Base-by-base conservation (phyloP, 2,797 vertebrate species). In the Sylvia borin region DNA sequence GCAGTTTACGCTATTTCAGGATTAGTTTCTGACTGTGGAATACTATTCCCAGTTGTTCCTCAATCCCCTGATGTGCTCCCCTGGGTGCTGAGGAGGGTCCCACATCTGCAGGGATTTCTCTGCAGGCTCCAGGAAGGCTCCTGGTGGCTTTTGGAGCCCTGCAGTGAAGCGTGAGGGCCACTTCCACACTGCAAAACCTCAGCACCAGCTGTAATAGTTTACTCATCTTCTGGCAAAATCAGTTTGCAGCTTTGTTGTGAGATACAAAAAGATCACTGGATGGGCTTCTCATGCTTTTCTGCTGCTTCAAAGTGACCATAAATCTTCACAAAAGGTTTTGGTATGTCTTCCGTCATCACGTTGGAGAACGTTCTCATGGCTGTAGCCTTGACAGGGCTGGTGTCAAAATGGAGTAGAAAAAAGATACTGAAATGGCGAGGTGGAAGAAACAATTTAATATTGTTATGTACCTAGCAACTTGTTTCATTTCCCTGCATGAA, bases 321-420 rank as follows among this genome's bases (percentile, higher is more conserved):
- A 64, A 2, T 67, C n/a, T 85, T 13, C 13, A 32, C n/a, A n/a
- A 6, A 29, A 7, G 0, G 2, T 72, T 93, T 78, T 16, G 4
- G 1, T 43, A 2, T 17, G 7, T 73, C 13, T 32, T 36, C 26
- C 1, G 3, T 40, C 12, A 3, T 48, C 48, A 18, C 3, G 2
- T 0, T 64, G n/a, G 50, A 36, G 78, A 55, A 42, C 3, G 6
- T 18, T 54, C 24, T 3, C 13, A 9, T 16, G 4, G n/a, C 6
- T 84, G 20, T 13, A 65, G 27, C 4, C 4, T 77, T 7, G 9
- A 11, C 7, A n/a, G 21, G 11, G 31, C 25, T 18, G 38, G 4
- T 51, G 42, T 45, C 34, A 57, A 54, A 84, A 68, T 32, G 22
- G 55, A 89, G 4, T 80, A 50, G 24, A 17, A 65, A 38, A 93